Evolutionary conservation across 2,888 invertebrate genomes (phyloP), one percentile per base, ranked within the genome.

Genomic region (Nomada ruficornis): DNA sequence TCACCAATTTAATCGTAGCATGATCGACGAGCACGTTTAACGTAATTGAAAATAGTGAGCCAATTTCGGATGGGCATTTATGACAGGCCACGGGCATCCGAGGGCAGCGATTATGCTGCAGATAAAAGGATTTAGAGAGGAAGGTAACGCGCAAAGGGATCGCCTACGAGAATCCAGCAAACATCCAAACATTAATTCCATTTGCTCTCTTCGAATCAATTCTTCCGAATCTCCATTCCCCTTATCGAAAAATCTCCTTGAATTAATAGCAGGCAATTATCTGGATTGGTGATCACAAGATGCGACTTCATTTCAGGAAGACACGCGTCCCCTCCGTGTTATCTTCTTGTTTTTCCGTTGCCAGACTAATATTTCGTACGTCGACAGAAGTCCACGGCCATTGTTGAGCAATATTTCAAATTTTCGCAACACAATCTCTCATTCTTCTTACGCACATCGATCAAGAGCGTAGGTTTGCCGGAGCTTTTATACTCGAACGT

Each of bases 191-290:
- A 80, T 71, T 81, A 85, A 87, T 87, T 81, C 67, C 74, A 77
- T 77, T 29, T 68, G 64, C 65, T 81, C 70, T 81, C 79, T 84
- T 78, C 47, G 55, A 47, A 79, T 78, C 64, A 65, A 44, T 29
- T 80, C 7, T 52, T 62, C 10, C 55, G 13, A 73, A 75, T 50
- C 62, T 70, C 26, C 50, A 36, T 44, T 15, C 73, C 50, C 55
- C 77, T 77, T 60, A 71, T 75, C 75, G 52, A 68, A 82, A 80
- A 69, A 84, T 83, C 83, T 77, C 83, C 77, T 85, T 80, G 87
- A 91, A 89, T 90, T 90, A 90, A 91, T 90, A 88, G 87, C 84
- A 65, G 77, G 75, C 87, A 88, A 90, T 91, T 89, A 86, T 86
- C 69, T 76, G 82, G 84, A 90, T 90, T 88, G 89, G 86, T 81